These are phyloP conservation scores for Pelobates fuscus DNA, from an alignment of 2,113 vertebrate species.

Conservation along the genomic window DNA sequence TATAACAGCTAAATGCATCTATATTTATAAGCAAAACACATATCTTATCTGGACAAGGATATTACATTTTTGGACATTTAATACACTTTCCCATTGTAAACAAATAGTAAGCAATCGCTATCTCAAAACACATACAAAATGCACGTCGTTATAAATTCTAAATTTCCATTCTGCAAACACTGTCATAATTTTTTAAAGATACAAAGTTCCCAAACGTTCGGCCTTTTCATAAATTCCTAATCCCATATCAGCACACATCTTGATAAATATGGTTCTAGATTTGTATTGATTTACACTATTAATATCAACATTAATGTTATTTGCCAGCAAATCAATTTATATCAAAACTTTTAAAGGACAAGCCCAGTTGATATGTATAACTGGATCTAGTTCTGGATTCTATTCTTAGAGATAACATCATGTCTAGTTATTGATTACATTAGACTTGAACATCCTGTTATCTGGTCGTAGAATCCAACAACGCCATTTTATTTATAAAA, in stretches of 20 bases:
- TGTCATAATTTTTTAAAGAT: too few species aligned
- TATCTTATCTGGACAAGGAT: conserved; percentile 31
- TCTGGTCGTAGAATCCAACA: too few species aligned
- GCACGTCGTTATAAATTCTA: neutral
- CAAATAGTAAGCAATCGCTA: conserved; percentile 9
- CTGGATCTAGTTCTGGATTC: too few species aligned
- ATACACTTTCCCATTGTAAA: conserved; percentile 1
- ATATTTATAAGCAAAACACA: conserved; percentile 32
- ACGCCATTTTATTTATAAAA: too few species aligned
- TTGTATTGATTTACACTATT: neutral
- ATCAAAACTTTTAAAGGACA: too few species aligned
- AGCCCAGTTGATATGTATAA: too few species aligned
- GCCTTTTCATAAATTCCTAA: neutral
- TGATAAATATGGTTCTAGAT: neutral
- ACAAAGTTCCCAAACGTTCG: too few species aligned
- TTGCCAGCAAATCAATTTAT: too few species aligned
- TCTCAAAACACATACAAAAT: neutral
- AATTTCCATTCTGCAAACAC: conserved; percentile 13
- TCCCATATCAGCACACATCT: neutral
- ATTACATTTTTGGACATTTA: conserved; percentile 5
- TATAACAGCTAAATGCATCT: conserved; percentile 21
- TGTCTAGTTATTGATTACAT: too few species aligned
- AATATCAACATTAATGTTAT: too few species aligned
- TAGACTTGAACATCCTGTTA: too few species aligned
- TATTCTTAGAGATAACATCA: too few species aligned